A percentile compares a stretch with the other conserved stretches of the same genome.
Evolutionary conservation across 2,888 invertebrate species (phyloP).

Genomic region (Ernsta delagoae): DNA sequence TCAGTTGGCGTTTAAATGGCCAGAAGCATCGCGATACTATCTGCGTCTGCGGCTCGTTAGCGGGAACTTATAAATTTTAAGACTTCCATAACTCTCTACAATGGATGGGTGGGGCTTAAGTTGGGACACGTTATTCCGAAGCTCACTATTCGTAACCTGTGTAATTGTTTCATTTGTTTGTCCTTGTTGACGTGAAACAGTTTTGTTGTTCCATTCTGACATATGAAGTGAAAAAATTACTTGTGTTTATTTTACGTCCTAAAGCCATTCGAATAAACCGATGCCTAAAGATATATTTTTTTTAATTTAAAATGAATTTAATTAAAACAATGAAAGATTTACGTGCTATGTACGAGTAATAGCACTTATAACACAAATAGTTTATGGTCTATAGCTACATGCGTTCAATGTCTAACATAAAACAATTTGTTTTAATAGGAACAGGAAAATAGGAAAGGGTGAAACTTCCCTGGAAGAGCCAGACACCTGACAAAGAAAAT

Average conservation of each 20-base stretch:
- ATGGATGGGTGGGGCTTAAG: slow-evolving; percentile 61
- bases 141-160: slow-evolving; percentile 21
- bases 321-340: too few species aligned
- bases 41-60: slow-evolving; percentile 70
- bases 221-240: not conserved
- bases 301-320: too few species aligned
- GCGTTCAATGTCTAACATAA: not conserved
- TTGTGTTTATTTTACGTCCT: not conserved
- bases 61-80: slow-evolving; percentile 73
- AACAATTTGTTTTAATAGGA: not conserved
- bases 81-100: slow-evolving; percentile 53
- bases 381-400: too few species aligned
- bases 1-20: slow-evolving; percentile 58
- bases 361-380: too few species aligned
- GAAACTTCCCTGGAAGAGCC: not conserved
- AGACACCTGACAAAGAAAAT: slow-evolving; percentile 8
- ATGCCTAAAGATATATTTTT: too few species aligned
- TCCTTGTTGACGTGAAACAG: not conserved
- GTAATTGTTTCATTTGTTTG: slow-evolving; percentile 21
- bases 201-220: not conserved
- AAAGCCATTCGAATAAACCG: too few species aligned
- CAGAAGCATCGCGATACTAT: slow-evolving; percentile 66
- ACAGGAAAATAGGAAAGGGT: too few species aligned
- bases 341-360: too few species aligned
- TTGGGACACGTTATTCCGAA: slow-evolving; percentile 39